Percentiles rank a stretch among this genome's conserved stretches.
Evolutionary conservation across 2,888 invertebrate genomes (phyloP).

Genomic region (Archaeoteleia sp.): DNA sequence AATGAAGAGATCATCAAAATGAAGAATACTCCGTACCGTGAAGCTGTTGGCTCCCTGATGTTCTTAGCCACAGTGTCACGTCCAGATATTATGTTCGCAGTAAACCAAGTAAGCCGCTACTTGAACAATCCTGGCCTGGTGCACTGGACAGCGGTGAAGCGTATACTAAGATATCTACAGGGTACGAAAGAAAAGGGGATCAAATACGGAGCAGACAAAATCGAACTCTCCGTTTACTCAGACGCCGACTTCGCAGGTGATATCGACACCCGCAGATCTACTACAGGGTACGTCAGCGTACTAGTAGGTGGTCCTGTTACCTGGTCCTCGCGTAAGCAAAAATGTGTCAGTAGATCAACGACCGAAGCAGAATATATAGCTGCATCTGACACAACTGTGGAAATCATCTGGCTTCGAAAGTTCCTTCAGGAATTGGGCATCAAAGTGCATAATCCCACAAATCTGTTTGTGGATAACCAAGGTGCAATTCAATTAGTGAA

Average conservation of each 20-base stretch:
- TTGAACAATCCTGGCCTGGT: constrained; percentile 15
- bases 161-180: constrained; percentile 44
- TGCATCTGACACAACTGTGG: constrained; percentile 47
- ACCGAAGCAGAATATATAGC: constrained; percentile 59
- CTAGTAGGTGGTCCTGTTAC: constrained; percentile 39
- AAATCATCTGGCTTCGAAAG: constrained; percentile 54
- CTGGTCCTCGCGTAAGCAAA: constrained; percentile 40
- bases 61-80: constrained; percentile 32
- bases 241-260: constrained; percentile 54
- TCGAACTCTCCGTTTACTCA: constrained; percentile 47
- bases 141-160: constrained; percentile 42
- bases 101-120: constrained; percentile 35
- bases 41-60: constrained; percentile 42
- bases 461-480: constrained; percentile 54
- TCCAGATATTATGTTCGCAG: constrained; percentile 50
- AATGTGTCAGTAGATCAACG: constrained; percentile 49
- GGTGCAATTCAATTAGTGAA: constrained; percentile 52
- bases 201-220: constrained; percentile 14
- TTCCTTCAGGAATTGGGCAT: constrained; percentile 46
- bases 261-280: constrained; percentile 35
- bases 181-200: constrained; percentile 34
- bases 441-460: constrained; percentile 5
- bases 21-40: constrained; percentile 21
- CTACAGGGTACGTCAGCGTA: constrained; percentile 35
- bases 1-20: constrained; percentile 1